Percentiles rank a stretch among this genome's conserved stretches.
phyloP scores from a whole-genome alignment of 2,888 invertebrate species.

The Tineola bisselliella region DNA sequence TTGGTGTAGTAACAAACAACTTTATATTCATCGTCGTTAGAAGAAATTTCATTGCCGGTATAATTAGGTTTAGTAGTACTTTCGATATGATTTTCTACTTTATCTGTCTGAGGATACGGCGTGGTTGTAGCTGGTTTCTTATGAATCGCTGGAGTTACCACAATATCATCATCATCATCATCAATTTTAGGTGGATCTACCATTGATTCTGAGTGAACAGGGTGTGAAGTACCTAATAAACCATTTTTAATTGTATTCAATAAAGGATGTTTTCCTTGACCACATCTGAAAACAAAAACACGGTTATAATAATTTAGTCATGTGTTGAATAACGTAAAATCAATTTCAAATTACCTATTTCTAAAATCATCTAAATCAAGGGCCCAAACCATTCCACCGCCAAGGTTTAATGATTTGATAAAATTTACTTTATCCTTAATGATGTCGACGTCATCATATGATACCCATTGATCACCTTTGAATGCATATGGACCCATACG shows the following conservation, averaged over 20 bases:
- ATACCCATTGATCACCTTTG: constrained; percentile 91
- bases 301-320: neutral
- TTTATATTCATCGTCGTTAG: constrained; percentile 66
- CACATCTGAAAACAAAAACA: constrained; percentile 67
- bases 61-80: neutral
- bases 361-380: constrained; percentile 88
- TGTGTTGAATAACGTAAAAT: neutral
- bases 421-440: constrained; percentile 82
- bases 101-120: constrained; percentile 24
- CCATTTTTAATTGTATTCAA: constrained; percentile 79
- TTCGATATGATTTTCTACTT: constrained; percentile 20
- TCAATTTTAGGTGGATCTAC: constrained; percentile 25
- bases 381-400: constrained; percentile 93
- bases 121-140: constrained; percentile 23
- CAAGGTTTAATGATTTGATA: constrained; percentile 78
- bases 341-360: constrained; percentile 53
- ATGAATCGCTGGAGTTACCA: constrained; percentile 37
- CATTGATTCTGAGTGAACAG: constrained; percentile 17
- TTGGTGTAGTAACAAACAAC: constrained; percentile 93
- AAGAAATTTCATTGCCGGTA: constrained; percentile 10
- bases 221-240: constrained; percentile 56
- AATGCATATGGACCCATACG: constrained; percentile 90
- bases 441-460: constrained; percentile 85
- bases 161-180: constrained; percentile 46
- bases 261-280: constrained; percentile 82